Evolutionary conservation across 2,888 invertebrate species (phyloP).

Genomic region (Stenichneumon culpator): DNA sequence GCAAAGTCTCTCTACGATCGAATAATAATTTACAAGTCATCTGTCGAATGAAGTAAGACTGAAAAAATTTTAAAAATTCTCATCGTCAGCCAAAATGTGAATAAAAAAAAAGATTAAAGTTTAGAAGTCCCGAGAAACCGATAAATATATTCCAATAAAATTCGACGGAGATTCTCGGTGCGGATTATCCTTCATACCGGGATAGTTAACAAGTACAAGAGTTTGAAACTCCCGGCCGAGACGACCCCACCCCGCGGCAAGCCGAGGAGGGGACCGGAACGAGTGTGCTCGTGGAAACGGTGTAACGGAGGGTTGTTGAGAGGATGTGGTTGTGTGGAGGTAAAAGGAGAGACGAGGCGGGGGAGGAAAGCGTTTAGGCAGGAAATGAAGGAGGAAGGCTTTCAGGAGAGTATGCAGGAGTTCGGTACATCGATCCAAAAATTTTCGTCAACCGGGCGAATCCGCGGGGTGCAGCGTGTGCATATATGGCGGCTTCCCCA

Average conservation of each 20-base stretch:
- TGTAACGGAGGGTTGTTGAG: slow-evolving; percentile 8
- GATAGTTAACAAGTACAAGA: slow-evolving; percentile 14
- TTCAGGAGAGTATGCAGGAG: slow-evolving; percentile 4
- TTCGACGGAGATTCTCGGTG: not conserved
- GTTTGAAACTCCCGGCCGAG: slow-evolving; percentile 5
- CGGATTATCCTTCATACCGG: not conserved
- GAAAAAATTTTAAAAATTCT: not conserved
- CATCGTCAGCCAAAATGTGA: not conserved
- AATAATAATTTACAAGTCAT: not conserved
- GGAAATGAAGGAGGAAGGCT: slow-evolving; percentile 19
- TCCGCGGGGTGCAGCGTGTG: not conserved
- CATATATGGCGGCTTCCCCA: slow-evolving; percentile 5
- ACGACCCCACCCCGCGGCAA: not conserved
- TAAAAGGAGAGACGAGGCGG: not conserved
- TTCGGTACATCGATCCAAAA: slow-evolving; percentile 30
- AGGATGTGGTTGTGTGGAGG: not conserved
- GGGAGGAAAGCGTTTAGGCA: slow-evolving; percentile 26
- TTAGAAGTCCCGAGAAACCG: not conserved
- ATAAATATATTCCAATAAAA: not conserved
- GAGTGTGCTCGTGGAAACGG: slow-evolving; percentile 4
- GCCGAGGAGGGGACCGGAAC: not conserved
- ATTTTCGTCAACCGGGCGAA: slow-evolving; percentile 35
- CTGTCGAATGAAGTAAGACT: not conserved
- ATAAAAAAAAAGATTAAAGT: not conserved
- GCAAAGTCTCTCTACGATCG: not conserved